Evolutionary conservation across 2,113 vertebrate species (phyloP).

Genomic region (Centropristis striata): DNA sequence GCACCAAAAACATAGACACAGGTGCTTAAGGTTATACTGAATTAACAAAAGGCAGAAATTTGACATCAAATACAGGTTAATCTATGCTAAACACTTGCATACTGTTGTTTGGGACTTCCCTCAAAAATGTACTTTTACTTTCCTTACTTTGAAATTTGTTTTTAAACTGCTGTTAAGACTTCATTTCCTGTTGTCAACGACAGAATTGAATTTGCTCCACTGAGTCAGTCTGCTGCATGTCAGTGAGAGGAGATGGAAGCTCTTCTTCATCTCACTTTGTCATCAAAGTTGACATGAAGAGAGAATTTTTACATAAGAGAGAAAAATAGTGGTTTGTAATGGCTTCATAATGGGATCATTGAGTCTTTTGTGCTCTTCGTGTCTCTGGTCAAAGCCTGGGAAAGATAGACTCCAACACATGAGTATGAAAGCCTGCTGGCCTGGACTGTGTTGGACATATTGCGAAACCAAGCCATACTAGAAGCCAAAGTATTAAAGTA

Average conservation of each 20-base stretch:
- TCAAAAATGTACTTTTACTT: background rate
- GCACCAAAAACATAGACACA: background rate
- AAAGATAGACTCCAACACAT: background rate
- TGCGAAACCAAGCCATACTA: background rate
- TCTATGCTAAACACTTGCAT: background rate
- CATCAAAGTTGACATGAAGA: background rate
- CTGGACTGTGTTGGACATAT: background rate
- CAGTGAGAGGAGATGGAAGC: background rate
- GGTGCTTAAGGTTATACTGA: background rate
- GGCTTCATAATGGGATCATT: conserved; percentile 43
- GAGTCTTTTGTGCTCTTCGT: background rate
- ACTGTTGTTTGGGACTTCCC: background rate
- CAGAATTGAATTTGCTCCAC: background rate
- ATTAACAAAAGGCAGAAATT: background rate
- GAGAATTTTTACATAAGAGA: background rate
- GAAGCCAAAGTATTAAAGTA: too few species aligned
- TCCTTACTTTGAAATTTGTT: background rate
- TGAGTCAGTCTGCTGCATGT: too few species aligned
- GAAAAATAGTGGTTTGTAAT: conserved; percentile 34
- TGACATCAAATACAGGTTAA: background rate
- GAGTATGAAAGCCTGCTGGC: background rate
- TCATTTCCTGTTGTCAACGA: background rate
- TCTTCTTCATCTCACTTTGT: background rate
- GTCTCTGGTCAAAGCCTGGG: background rate
- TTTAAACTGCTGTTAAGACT: background rate